These are phyloP conservation scores for Vanessa atalanta DNA, from an alignment of 1,140 invertebrate genomes.

Conservation along the genomic window DNA sequence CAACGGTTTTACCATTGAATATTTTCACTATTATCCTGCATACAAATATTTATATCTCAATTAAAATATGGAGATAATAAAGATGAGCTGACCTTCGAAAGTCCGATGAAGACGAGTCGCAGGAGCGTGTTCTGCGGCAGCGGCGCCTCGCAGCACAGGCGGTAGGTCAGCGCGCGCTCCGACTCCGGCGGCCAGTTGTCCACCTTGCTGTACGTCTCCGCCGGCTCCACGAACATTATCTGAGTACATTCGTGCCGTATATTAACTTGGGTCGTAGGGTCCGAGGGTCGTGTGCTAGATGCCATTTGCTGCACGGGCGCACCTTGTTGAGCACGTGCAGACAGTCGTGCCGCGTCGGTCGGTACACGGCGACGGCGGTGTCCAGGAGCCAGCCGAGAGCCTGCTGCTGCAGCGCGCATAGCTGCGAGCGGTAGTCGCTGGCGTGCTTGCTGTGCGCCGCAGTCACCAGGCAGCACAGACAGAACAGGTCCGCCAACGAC, in stretches of 20 bases:
- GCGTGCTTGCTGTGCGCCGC: conserved; percentile 83
- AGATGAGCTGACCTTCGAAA: conserved; percentile 84
- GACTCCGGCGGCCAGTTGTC: conserved; percentile 97
- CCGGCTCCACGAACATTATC: conserved; percentile 91
- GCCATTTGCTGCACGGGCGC: too few relatives aligned
- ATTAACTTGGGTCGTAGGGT: too few relatives aligned
- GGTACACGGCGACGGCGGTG: conserved; percentile 87
- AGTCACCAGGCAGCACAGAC: conserved; percentile 91
- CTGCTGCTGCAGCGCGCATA: conserved; percentile 60
- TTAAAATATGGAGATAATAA: background rate
- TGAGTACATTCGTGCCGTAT: conserved; percentile 22
- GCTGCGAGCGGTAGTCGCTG: conserved; percentile 88
- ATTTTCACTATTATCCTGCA: too few relatives aligned
- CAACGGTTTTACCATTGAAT: background rate
- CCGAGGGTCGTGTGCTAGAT: too few relatives aligned
- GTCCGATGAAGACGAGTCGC: conserved; percentile 89
- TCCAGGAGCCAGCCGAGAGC: conserved; percentile 91
- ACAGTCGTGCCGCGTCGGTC: conserved; percentile 87
- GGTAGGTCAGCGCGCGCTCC: conserved; percentile 89
- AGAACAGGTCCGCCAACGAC: conserved; percentile 91
- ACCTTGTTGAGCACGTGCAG: conserved; percentile 91
- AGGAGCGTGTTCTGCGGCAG: conserved; percentile 91
- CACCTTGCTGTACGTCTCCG: conserved; percentile 93
- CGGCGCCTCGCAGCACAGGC: conserved; percentile 93
- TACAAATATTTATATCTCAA: too few relatives aligned